These are phyloP conservation scores for Phenganax marumi DNA, from an alignment of 92 coral and sea anemone species.

Conservation along the genomic window DNA sequence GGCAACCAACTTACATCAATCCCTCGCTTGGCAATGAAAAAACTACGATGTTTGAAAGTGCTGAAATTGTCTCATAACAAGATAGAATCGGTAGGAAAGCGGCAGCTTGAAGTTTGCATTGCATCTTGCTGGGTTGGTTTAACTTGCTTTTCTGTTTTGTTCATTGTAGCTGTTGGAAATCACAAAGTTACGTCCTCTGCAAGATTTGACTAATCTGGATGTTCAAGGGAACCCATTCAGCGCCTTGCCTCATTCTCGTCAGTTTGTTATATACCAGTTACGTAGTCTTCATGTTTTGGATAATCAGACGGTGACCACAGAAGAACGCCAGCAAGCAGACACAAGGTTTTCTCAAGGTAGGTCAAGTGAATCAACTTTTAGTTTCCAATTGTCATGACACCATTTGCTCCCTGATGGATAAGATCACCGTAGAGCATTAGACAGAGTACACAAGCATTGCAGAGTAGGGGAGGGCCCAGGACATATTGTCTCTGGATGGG, in stretches of 20 bases:
- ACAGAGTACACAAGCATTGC: background rate
- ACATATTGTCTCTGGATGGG: background rate
- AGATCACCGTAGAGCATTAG: background rate
- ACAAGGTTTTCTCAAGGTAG: slow-evolving; percentile 93
- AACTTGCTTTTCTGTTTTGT: background rate
- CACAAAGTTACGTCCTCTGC: slow-evolving; percentile 73
- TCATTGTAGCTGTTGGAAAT: slow-evolving; percentile 70
- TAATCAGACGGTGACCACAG: slow-evolving; percentile 60
- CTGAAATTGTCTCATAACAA: slow-evolving; percentile 76
- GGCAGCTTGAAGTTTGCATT: background rate
- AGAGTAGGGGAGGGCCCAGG: background rate
- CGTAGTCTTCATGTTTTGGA: slow-evolving; percentile 73
- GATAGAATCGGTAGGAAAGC: slow-evolving; percentile 70
- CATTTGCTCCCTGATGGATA: no score
- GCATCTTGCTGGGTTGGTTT: background rate
- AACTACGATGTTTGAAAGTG: slow-evolving; percentile 69
- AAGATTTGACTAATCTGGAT: slow-evolving; percentile 72
- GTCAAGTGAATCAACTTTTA: no score
- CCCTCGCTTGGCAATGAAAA: slow-evolving; percentile 74
- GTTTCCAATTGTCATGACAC: no score
- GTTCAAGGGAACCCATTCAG: slow-evolving; percentile 85
- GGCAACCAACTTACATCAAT: slow-evolving; percentile 72
- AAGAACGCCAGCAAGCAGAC: slow-evolving; percentile 77
- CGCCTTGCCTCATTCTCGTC: slow-evolving; percentile 72
- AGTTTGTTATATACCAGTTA: slow-evolving; percentile 85